Percentiles rank a stretch among this genome's conserved stretches.
Evolutionary conservation across 2,797 vertebrate species (phyloP).

Genomic region (Poliocrania exsul): DNA sequence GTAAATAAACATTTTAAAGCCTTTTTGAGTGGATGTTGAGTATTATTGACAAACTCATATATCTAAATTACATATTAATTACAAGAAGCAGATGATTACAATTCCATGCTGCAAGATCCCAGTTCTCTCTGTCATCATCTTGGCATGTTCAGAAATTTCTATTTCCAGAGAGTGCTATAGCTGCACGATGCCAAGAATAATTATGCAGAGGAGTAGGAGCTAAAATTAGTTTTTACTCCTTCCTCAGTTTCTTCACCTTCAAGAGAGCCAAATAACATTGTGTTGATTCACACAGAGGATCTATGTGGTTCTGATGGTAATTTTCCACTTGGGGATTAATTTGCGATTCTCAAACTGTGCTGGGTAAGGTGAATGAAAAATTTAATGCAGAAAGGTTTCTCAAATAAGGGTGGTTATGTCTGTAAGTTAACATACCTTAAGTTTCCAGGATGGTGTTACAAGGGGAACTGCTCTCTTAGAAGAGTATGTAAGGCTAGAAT

Average conservation of each 20-base stretch:
- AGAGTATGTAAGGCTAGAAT: background rate
- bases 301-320: background rate
- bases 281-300: background rate
- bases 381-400: background rate
- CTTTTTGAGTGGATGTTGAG: background rate
- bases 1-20: constrained; percentile 54
- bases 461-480: background rate
- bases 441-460: background rate
- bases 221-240: background rate
- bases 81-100: background rate
- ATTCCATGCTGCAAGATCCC: background rate
- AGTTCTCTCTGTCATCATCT: background rate
- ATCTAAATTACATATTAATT: background rate
- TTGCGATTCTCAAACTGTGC: background rate
- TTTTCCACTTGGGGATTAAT: background rate
- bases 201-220: background rate
- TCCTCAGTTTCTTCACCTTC: background rate
- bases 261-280: background rate
- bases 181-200: background rate
- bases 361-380: background rate
- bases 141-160: background rate
- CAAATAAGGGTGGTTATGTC: background rate
- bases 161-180: background rate
- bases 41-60: constrained; percentile 23
- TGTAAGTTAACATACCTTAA: background rate